Percentiles rank a stretch among this genome's conserved stretches.
Conservation (phyloP, 23 tunicate genomes). For the Ciona savignyi region DNA sequence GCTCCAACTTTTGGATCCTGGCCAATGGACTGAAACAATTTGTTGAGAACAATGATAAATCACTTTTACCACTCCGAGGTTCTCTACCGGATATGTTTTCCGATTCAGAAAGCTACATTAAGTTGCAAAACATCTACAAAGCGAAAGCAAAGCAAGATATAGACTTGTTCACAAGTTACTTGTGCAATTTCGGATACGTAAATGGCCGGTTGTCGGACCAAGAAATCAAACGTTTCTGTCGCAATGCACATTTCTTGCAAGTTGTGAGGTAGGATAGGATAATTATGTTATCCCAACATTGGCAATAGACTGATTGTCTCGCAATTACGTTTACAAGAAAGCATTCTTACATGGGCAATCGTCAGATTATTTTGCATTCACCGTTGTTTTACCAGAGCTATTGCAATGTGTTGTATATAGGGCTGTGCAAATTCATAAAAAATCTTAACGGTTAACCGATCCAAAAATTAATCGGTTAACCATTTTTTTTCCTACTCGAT, state of each 20-base stretch:
- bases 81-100: slow-evolving; percentile 96
- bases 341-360: too few relatives aligned
- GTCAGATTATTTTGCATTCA: too few relatives aligned
- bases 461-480: too few relatives aligned
- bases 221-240: slow-evolving; percentile 69
- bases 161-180: slow-evolving; percentile 36
- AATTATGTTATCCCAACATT: too few relatives aligned
- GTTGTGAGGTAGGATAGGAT: slow-evolving; percentile 47
- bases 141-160: slow-evolving; percentile 59
- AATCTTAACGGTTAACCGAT: too few relatives aligned
- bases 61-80: slow-evolving; percentile 61
- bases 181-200: slow-evolving; percentile 37
- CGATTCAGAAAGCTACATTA: slow-evolving; percentile 87
- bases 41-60: slow-evolving; percentile 44
- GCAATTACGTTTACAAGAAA: too few relatives aligned
- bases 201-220: slow-evolving; percentile 54
- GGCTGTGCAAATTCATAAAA: too few relatives aligned
- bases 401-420: too few relatives aligned
- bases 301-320: too few relatives aligned
- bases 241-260: slow-evolving; percentile 66
- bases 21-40: slow-evolving; percentile 53
- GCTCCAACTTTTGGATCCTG: slow-evolving; percentile 79
- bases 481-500: too few relatives aligned
- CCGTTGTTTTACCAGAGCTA: too few relatives aligned
- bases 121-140: slow-evolving; percentile 72